A percentile compares a stretch with the other conserved stretches of the same genome.
These are phyloP conservation scores for Trichonephila inaurata DNA, from an alignment of 1,140 invertebrate species.

Conservation along the genomic window DNA sequence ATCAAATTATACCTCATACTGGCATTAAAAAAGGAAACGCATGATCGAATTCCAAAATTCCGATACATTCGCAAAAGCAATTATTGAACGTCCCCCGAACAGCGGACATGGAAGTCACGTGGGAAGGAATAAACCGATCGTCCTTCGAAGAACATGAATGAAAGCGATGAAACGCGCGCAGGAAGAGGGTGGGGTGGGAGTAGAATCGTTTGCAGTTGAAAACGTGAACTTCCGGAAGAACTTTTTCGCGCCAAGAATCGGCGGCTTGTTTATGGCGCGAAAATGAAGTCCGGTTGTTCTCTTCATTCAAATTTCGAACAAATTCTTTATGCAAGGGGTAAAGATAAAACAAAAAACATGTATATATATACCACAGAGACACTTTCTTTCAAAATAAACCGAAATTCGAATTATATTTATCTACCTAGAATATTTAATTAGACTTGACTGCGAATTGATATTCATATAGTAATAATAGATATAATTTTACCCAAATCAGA, in stretches of 20 bases:
- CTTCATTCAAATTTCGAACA: neutral
- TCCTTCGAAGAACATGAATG: slow-evolving; percentile 61
- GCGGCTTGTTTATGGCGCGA: slow-evolving; percentile 53
- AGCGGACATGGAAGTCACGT: slow-evolving; percentile 28
- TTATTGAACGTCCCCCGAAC: neutral
- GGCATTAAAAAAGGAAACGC: too few relatives aligned
- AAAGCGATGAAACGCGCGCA: slow-evolving; percentile 42
- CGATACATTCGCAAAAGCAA: neutral
- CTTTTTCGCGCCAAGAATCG: slow-evolving; percentile 33
- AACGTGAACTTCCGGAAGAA: slow-evolving; percentile 50
- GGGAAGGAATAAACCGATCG: slow-evolving; percentile 40
- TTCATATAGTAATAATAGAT: too few relatives aligned
- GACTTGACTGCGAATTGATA: too few relatives aligned
- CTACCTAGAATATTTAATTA: too few relatives aligned
- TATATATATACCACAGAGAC: neutral
- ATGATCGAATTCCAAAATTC: too few relatives aligned
- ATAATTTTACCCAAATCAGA: too few relatives aligned
- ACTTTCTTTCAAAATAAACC: neutral
- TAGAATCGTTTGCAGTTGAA: slow-evolving; percentile 1
- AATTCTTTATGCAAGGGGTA: neutral
- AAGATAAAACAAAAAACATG: neutral
- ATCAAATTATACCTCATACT: too few relatives aligned
- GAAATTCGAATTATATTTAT: too few relatives aligned
- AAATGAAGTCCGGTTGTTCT: neutral
- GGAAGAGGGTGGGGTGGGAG: slow-evolving; percentile 2